Percentiles rank a stretch among this genome's conserved stretches.
These are phyloP conservation scores for Axinella damicornis DNA, from an alignment of 37 sponge, comb jelly and placozoan species.

Conservation along the genomic window DNA sequence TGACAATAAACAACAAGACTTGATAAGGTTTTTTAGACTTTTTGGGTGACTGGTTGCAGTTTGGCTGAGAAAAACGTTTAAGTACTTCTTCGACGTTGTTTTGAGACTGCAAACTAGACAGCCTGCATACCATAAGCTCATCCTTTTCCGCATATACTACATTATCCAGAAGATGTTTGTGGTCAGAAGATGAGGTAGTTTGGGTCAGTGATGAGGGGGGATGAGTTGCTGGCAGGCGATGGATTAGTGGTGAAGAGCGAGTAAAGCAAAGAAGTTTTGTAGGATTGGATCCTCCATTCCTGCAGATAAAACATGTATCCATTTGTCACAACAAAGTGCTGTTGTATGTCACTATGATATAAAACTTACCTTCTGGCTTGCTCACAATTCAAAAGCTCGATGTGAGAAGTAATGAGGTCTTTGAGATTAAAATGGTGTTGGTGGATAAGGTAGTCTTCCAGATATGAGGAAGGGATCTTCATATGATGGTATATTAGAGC, in stretches of 20 bases:
- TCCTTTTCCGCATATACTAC: slow-evolving; percentile 28
- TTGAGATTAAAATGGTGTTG: too few relatives aligned
- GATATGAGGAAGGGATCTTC: too few relatives aligned
- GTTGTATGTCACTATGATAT: too few relatives aligned
- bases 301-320: too few relatives aligned
- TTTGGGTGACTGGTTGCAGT: too few relatives aligned
- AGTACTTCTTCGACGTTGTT: slow-evolving; percentile 42
- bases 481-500: too few relatives aligned
- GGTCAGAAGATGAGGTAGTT: background rate
- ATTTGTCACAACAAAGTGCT: too few relatives aligned
- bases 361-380: too few relatives aligned
- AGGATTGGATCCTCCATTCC: background rate
- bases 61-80: slow-evolving; percentile 45
- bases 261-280: slow-evolving; percentile 88
- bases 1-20: slow-evolving; percentile 43
- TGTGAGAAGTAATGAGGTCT: too few relatives aligned
- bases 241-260: slow-evolving; percentile 81
- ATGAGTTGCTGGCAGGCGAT: slow-evolving; percentile 74
- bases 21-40: background rate
- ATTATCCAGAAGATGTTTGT: slow-evolving; percentile 9
- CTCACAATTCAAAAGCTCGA: too few relatives aligned
- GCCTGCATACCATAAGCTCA: slow-evolving; percentile 52
- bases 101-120: slow-evolving; percentile 61
- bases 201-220: too few relatives aligned
- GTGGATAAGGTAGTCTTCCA: too few relatives aligned